Conservation (phyloP, 1,140 invertebrate species). For the Neodiprion virginianus region DNA sequence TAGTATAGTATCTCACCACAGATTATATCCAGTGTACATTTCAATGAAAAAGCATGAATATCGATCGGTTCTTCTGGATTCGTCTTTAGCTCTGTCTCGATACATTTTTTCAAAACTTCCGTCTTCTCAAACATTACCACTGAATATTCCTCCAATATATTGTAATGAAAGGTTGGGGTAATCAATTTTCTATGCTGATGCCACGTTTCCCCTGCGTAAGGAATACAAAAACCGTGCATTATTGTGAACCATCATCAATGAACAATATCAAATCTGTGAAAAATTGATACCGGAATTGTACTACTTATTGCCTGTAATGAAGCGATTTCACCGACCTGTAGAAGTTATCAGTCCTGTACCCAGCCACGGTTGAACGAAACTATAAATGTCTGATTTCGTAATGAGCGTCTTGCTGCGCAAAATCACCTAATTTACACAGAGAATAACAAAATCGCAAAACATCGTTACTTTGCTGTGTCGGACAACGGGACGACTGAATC, state of each 20-base stretch:
- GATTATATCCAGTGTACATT: constrained; percentile 81
- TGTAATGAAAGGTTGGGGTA: constrained; percentile 88
- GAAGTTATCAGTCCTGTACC: constrained; percentile 72
- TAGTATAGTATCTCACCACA: constrained; percentile 68
- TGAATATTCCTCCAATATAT: constrained; percentile 81
- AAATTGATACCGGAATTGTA: neutral
- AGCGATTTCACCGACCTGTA: constrained; percentile 53
- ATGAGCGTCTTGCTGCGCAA: constrained; percentile 61
- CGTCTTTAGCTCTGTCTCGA: constrained; percentile 49
- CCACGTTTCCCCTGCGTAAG: constrained; percentile 75
- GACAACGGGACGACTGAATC: neutral
- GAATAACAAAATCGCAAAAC: constrained; percentile 15
- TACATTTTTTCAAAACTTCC: constrained; percentile 66
- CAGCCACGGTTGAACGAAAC: constrained; percentile 71
- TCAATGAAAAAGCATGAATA: constrained; percentile 70
- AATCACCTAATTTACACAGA: constrained; percentile 37
- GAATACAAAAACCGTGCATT: neutral
- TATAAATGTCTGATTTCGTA: constrained; percentile 71
- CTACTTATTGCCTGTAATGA: no score
- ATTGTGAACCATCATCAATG: neutral
- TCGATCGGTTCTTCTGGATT: constrained; percentile 62
- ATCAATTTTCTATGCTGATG: constrained; percentile 77
- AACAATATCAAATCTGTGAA: neutral
- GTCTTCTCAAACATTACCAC: constrained; percentile 78
- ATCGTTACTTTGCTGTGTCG: constrained; percentile 9